Base-by-base conservation (phyloP, 30 jellyfish, hydroid and myxozoan species). In the Aurelia sp. region DNA sequence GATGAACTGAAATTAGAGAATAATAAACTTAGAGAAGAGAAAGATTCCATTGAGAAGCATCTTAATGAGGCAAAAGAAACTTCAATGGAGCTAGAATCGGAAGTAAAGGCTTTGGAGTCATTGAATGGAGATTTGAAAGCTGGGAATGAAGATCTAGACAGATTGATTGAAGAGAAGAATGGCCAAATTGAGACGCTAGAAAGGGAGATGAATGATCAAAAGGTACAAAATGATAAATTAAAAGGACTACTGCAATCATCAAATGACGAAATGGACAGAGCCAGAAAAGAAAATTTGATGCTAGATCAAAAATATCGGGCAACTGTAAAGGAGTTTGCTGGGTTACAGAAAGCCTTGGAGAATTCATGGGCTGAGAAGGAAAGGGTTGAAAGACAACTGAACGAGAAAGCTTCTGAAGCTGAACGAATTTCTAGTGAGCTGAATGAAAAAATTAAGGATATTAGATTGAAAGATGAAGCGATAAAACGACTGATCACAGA, bases 321-420 rank as follows among this genome's bases (percentile, higher is more conserved):
- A 51, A 11, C 35, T 4, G 58, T 13, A 8, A 73, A 70, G 13
- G 92, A 83, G n/a, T 69, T 83, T 38, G 13, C 21, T 24, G 86
- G 79, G 44, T 44, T 83, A 4, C 92, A 83, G 47, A 83, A 70
- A 40, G 65, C 82, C 24, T 55, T 83, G 71, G 92, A 83, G 20
- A 71, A 31, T 2, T 70, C 83, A 12, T 83, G 92, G 92, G 19
- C 72, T 69, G 80, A 83, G 22, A 69, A 69, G 27, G 92, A 70
- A 11, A 67, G 24, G 12, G 5, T 61, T 27, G 47, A 53, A 30
- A 51, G 44, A 63, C 50, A 40, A 57, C 71, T 83, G 2, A 67
- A 22, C 5, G 50, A 55, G 19, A 62, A 53, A 21, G 52, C 17
- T 10, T 20, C 33, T 4, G 88, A 77, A 57, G 44, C 38, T 13